Conservation (phyloP, 2,797 vertebrate genomes). For the Bovichtus variegatus region DNA sequence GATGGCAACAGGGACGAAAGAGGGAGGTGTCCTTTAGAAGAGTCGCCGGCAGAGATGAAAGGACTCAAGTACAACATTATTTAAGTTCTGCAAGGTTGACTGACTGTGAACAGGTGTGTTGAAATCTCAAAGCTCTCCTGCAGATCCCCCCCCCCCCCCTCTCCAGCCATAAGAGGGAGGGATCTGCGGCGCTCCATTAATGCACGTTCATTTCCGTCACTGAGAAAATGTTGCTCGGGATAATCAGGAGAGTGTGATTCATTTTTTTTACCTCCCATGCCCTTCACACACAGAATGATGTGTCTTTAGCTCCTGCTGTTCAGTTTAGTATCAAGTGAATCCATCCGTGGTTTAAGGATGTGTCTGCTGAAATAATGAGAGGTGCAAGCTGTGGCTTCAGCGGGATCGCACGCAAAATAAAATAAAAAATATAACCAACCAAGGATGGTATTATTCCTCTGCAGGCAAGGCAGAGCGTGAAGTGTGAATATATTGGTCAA, state of each 20-base stretch:
- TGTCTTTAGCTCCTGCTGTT: constrained; percentile 48
- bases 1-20: not conserved
- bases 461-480: not conserved
- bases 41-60: constrained; percentile 7
- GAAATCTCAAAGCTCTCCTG: constrained; percentile 27
- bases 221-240: constrained; percentile 33
- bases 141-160: not conserved
- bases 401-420: constrained; percentile 20
- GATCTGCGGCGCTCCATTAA: constrained; percentile 11
- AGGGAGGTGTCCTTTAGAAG: not conserved
- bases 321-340: constrained; percentile 31
- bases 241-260: constrained; percentile 40
- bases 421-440: constrained; percentile 27
- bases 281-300: constrained; percentile 34
- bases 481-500: not conserved
- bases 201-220: constrained; percentile 38
- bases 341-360: constrained; percentile 33
- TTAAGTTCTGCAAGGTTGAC: constrained; percentile 12
- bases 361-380: constrained; percentile 36
- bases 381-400: constrained; percentile 46
- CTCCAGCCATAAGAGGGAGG: not conserved
- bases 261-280: constrained; percentile 41
- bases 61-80: constrained; percentile 2
- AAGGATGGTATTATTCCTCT: not conserved
- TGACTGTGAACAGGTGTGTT: constrained; percentile 33